These are phyloP conservation scores for Nycticorax nycticorax DNA, from an alignment of 2,113 vertebrate species.

Conservation along the genomic window DNA sequence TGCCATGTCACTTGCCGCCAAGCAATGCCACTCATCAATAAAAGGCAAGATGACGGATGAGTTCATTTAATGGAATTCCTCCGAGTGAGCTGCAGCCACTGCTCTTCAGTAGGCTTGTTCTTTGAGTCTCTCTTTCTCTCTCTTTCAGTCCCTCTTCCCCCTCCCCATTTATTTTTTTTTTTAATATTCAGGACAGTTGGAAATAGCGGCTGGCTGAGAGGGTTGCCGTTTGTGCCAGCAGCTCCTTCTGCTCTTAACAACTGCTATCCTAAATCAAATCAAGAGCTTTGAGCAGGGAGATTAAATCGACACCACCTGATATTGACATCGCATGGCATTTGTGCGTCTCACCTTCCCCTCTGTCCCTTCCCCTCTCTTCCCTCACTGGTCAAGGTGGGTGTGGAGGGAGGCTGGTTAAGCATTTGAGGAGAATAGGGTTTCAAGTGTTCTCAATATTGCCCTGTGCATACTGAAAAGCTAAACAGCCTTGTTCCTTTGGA, in stretches of 20 bases:
- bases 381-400: neutral
- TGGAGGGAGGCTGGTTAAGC: neutral
- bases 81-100: constrained; percentile 70
- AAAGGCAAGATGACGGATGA: constrained; percentile 86
- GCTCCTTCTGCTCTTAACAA: constrained; percentile 79
- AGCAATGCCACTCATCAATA: constrained; percentile 86
- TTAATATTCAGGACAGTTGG: constrained; percentile 74
- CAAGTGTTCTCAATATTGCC: neutral
- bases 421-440: neutral
- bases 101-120: constrained; percentile 66
- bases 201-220: constrained; percentile 62
- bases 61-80: constrained; percentile 88
- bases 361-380: neutral
- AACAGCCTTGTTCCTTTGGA: neutral
- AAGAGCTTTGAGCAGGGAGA: constrained; percentile 33
- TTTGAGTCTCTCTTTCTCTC: neutral
- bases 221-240: constrained; percentile 54
- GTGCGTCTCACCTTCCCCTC: neutral
- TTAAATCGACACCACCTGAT: constrained; percentile 32
- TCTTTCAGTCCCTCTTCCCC: neutral
- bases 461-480: neutral
- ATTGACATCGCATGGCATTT: neutral
- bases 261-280: constrained; percentile 77
- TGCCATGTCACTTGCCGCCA: constrained; percentile 81
- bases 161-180: neutral